Conservation (phyloP, 1,140 invertebrate species). For the Drosophila novamexicana region DNA sequence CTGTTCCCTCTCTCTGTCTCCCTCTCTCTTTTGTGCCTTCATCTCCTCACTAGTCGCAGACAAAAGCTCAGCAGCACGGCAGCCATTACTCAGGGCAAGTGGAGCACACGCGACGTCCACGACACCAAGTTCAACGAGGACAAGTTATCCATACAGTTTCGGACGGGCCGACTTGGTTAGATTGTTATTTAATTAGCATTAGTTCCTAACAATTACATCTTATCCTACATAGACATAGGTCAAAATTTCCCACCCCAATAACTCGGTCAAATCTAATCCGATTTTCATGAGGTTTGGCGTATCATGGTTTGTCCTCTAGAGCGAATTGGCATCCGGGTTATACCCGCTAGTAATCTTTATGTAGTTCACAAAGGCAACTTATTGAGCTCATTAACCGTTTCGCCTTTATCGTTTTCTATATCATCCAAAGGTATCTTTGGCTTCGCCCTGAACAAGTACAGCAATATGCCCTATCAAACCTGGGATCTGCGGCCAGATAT, state of each 20-base stretch:
- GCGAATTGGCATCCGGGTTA: no score
- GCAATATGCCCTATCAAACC: conserved; percentile 93
- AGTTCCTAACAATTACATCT: background rate
- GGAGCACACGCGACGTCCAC: conserved; percentile 91
- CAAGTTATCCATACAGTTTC: conserved; percentile 90
- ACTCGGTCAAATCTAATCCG: no score
- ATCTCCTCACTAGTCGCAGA: conserved; percentile 36
- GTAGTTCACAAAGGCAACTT: no score
- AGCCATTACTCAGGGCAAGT: conserved; percentile 85
- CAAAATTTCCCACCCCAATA: no score
- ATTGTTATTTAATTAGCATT: background rate
- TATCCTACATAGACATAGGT: no score
- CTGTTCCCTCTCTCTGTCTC: background rate
- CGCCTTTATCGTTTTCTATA: background rate
- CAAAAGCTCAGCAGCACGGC: conserved; percentile 59
- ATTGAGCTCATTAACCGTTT: background rate
- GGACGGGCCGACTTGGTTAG: conserved; percentile 89
- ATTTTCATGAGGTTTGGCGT: no score
- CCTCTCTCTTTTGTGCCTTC: background rate
- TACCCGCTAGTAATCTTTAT: no score
- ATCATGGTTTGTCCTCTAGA: no score
- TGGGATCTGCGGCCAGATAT: conserved; percentile 92
- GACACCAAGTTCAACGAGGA: conserved; percentile 94
- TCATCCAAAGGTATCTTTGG: conserved; percentile 86
- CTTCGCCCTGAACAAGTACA: conserved; percentile 89